Base-by-base conservation (phyloP, 2,888 invertebrate species). In the Erebia aethiops region DNA sequence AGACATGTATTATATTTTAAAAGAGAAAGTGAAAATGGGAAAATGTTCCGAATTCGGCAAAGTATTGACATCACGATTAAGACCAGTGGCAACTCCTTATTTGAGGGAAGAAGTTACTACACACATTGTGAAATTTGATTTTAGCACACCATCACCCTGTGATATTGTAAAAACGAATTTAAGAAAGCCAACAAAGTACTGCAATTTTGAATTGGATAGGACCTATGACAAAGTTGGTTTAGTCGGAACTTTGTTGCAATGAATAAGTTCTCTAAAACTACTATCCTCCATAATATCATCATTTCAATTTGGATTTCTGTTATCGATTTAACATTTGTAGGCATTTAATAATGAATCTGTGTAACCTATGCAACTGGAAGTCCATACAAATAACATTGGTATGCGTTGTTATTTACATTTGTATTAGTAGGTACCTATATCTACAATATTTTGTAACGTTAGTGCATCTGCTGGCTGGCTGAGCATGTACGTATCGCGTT, bases 11-110 rank as follows among this genome's bases (percentile, higher is more conserved):
- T 86, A 86, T 75, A 87, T 91, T 57, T 77, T 91, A 13, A 78
- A 76, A 1, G 74, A 81, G 51, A 87, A 86, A 75, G 72, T 89
- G 1, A 78, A 70, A 8, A 80, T 71, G 67, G 85, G 80, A 0
- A 88, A 84, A 71, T 86, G 88, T 74, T 91, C 91, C n/a, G 67
- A 82, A 0, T 91, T 91, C 78, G 91, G 91, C 0, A 90, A 85
- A 79, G 89, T 91, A 1, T 71, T 91, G 7, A 78, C 82, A 14
- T 80, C 90, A 10, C 80, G 87, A 14, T 67, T 87, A 21, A 79
- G 75, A 57, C 87, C 87, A 0, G 84, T 87, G 7, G 86, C 90
- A 2, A 86, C 84, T 7, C 89, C 89, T 0, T 91, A 91, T 71
- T 74, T 90, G 1, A 81, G 74, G 57, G 79, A 82, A 56, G 79